A percentile compares a stretch with the other conserved stretches of the same genome.
Conservation (phyloP, 92 coral and sea anemone species). For the Ricordea florida region DNA sequence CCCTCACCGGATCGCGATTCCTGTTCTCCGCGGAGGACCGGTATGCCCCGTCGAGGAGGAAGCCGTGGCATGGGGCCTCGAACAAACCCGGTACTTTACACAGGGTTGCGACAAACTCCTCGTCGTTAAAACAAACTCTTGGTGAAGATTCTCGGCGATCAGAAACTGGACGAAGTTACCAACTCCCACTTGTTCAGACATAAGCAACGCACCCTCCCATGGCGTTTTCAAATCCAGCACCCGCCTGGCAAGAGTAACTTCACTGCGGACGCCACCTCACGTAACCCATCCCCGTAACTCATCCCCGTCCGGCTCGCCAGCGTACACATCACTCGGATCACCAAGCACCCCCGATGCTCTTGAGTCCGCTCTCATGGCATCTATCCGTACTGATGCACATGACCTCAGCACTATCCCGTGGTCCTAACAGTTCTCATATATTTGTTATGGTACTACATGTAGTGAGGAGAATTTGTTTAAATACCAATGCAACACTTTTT, state of each 20-base stretch:
- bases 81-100: conserved; percentile 44
- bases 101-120: conserved; percentile 52
- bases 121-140: conserved; percentile 35
- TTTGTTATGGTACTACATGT: no score
- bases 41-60: conserved; percentile 42
- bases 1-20: conserved; percentile 51
- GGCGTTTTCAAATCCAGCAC: conserved; percentile 74
- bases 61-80: conserved; percentile 58
- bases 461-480: no score
- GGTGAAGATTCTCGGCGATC: conserved; percentile 52
- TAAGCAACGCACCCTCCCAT: conserved; percentile 75
- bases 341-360: conserved; percentile 49
- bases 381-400: conserved; percentile 54
- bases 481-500: no score
- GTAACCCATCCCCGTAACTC: conserved; percentile 77
- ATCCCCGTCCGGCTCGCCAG: conserved; percentile 57
- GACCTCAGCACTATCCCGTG: conserved; percentile 52
- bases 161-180: conserved; percentile 48
- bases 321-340: conserved; percentile 33
- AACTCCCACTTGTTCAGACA: conserved; percentile 63
- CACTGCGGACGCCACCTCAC: conserved; percentile 67
- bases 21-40: conserved; percentile 42
- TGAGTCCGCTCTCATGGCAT: conserved; percentile 52
- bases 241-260: conserved; percentile 61
- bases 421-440: no score